These are phyloP conservation scores for Metacarcinus magister DNA, from an alignment of 2,888 invertebrate species.

Conservation along the genomic window DNA sequence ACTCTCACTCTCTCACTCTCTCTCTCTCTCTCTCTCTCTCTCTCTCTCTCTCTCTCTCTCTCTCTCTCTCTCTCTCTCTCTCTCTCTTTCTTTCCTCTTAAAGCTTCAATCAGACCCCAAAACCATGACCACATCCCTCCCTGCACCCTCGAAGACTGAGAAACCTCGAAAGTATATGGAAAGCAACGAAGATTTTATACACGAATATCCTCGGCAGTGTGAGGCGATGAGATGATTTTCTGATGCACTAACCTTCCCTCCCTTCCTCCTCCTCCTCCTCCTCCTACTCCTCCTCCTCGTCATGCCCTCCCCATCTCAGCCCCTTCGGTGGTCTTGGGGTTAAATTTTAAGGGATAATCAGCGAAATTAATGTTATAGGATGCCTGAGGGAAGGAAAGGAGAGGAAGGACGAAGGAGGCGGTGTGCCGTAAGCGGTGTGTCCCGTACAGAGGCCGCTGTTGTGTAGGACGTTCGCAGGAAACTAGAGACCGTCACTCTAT, in stretches of 20 bases:
- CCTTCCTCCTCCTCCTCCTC: conserved; percentile 13
- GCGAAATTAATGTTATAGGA: not conserved
- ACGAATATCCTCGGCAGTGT: not conserved
- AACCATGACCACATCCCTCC: not conserved
- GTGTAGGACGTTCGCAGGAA: conserved; percentile 72
- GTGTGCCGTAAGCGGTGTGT: conserved; percentile 62
- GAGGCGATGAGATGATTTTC: conserved; percentile 1
- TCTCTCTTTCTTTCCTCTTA: not conserved
- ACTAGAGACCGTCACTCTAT: conserved; percentile 77
- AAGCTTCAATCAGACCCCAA: not conserved
- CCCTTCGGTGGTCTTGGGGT: not conserved
- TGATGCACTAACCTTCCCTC: not conserved
- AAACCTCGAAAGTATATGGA: not conserved
- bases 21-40: not conserved
- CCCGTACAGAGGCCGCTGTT: conserved; percentile 75
- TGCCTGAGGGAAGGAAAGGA: not conserved
- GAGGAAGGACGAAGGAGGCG: not conserved
- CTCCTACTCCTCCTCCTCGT: not conserved
- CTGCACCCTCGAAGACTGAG: too few relatives aligned
- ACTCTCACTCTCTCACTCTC: not conserved
- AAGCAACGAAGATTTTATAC: conserved; percentile 11
- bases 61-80: not conserved
- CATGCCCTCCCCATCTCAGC: not conserved
- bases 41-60: not conserved
- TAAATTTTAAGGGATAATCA: not conserved